A percentile compares a stretch with the other conserved stretches of the same genome.
phyloP scores from a whole-genome alignment of 2,113 vertebrate species.

The Pygoscelis adeliae region DNA sequence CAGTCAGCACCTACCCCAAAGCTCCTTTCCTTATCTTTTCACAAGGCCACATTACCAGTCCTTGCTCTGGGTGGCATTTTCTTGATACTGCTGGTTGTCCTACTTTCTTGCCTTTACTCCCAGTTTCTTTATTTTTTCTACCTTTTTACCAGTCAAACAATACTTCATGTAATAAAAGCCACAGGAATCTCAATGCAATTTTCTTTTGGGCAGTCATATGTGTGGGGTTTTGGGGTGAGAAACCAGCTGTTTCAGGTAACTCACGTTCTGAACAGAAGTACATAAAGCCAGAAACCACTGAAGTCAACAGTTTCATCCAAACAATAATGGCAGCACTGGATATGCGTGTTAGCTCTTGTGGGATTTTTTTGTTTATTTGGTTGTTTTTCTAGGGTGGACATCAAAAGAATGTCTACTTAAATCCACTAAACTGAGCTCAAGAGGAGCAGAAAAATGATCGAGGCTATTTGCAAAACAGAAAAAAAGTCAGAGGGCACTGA shows the following conservation, averaged over 20 bases:
- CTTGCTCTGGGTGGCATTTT: neutral
- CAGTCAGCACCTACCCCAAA: neutral
- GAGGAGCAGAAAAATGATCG: neutral
- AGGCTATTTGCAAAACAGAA: neutral
- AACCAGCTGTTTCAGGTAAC: neutral
- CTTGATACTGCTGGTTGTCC: neutral
- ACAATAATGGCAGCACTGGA: neutral
- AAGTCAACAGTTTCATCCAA: neutral
- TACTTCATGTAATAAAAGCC: neutral
- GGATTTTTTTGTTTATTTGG: neutral
- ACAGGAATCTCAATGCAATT: neutral
- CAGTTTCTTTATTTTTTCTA: neutral
- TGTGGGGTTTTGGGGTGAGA: neutral
- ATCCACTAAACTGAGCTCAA: neutral
- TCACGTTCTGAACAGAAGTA: neutral
- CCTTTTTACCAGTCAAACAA: neutral
- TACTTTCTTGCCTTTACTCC: neutral
- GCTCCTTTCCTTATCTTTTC: neutral
- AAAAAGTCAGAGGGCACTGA: neutral
- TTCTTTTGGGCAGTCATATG: neutral
- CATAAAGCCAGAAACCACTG: neutral
- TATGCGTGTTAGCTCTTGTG: accelerated
- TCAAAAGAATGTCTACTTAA: neutral
- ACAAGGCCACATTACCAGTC: neutral
- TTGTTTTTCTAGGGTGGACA: neutral